Evolutionary conservation across 2,888 invertebrate species (phyloP), one percentile per base, ranked within the genome.

Genomic region (Plusia festucae): DNA sequence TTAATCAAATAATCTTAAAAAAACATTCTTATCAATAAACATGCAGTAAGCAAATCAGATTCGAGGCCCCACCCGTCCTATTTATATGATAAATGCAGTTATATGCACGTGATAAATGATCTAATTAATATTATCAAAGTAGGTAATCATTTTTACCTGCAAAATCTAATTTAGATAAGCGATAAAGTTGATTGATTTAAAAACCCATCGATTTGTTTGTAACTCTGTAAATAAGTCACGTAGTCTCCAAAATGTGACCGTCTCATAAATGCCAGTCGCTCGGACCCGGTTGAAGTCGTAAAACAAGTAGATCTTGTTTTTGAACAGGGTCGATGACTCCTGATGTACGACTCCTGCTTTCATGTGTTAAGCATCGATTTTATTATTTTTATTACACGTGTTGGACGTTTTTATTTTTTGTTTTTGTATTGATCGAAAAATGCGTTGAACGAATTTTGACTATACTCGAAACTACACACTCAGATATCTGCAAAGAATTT

Each of bases 271-370:
- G 49, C 22, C 55, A 22, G 68, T 60, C 59, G 53, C 44, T 51
- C 56, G 63, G n/a, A 22, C 49, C 34, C 54, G 53, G 15, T 9
- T 60, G 51, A 65, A 70, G 60, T 64, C 34, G 65, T 27, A 30
- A 61, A 76, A 78, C 79, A 58, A 70, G 81, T 68, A 75, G 46
- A 70, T 68, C 81, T 68, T 61, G 79, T 76, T 78, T 55, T 70
- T 51, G 51, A 76, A 60, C 55, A 56, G 65, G 81, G 78, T 78
- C 73, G 72, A 64, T 73, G 72, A 79, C 76, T 72, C 64, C 55
- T 60, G 54, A 64, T 58, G 60, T 55, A 34, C 68, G 54, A 57
- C 52, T 49, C 58, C 40, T 51, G 51, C 66, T 68, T 69, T 66
- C 66, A 61, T 62, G 18, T 46, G 8, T 55, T 52, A 40, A 58